A percentile compares a stretch with the other conserved stretches of the same genome.
These are phyloP conservation scores for Metaphire vulgaris DNA, from an alignment of 1,140 invertebrate genomes.

Conservation along the genomic window DNA sequence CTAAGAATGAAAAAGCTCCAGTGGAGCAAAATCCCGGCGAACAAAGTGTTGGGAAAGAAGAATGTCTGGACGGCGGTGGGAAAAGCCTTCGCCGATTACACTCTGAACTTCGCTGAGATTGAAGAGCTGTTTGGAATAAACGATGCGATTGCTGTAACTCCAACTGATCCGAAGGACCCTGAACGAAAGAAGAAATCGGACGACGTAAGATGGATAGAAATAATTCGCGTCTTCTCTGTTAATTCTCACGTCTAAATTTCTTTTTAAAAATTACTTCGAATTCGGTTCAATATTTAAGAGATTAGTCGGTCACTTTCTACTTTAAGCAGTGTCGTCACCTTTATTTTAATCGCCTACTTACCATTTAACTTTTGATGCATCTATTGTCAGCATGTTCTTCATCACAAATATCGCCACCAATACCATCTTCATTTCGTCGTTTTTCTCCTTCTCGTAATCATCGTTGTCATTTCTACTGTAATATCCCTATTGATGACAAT, in stretches of 20 bases:
- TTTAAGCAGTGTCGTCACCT: too few species aligned
- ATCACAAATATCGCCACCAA: too few species aligned
- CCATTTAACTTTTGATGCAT: too few species aligned
- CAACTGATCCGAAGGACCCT: conserved; percentile 33
- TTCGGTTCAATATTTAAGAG: too few species aligned
- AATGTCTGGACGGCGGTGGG: conserved; percentile 53
- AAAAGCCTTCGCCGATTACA: conserved; percentile 66
- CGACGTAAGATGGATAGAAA: conserved; percentile 16
- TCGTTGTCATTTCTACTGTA: too few species aligned
- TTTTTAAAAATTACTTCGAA: conserved; percentile 3
- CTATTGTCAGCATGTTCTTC: too few species aligned
- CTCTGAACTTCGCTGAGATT: conserved; percentile 51
- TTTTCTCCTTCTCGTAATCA: too few species aligned
- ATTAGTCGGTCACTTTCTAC: too few species aligned
- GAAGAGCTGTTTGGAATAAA: conserved; percentile 45
- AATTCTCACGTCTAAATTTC: neutral
- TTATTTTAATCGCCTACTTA: too few species aligned
- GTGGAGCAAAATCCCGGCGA: conserved; percentile 48
- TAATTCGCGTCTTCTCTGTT: conserved; percentile 12
- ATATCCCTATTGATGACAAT: too few species aligned
- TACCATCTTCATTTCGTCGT: too few species aligned
- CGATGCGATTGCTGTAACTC: conserved; percentile 14
- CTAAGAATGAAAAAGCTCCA: conserved; percentile 45
- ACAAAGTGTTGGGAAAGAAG: conserved; percentile 41
- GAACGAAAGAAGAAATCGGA: conserved; percentile 46